Percentiles rank a stretch among this genome's conserved stretches.
phyloP scores from a whole-genome alignment of 1,140 invertebrate genomes.

The Adelges cooleyi region DNA sequence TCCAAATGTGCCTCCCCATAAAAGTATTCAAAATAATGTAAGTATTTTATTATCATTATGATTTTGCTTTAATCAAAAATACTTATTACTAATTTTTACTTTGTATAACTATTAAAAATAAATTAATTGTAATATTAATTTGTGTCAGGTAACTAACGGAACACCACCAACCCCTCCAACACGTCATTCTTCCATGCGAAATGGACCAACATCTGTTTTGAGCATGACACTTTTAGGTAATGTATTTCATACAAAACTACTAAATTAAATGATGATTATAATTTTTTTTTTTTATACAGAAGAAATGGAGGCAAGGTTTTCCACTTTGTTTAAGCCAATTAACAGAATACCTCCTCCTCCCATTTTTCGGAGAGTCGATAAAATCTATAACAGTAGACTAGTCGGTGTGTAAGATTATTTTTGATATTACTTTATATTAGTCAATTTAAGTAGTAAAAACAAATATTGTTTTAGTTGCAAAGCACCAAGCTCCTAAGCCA shows the following conservation, averaged over 20 bases:
- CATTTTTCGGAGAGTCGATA: constrained; percentile 41
- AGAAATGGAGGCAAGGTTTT: constrained; percentile 43
- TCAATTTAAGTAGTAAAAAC: too few relatives aligned
- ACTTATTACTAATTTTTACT: too few relatives aligned
- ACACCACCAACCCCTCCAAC: constrained; percentile 34
- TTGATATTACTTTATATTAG: neutral
- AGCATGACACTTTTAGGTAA: constrained; percentile 9
- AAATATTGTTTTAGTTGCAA: neutral
- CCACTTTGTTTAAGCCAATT: constrained; percentile 42
- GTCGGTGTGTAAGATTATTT: constrained; percentile 37
- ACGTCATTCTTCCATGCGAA: constrained; percentile 34
- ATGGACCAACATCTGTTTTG: constrained; percentile 20
- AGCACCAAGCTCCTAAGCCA: constrained; percentile 23
- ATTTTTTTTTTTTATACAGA: constrained; percentile 31
- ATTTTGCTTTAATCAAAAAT: too few relatives aligned
- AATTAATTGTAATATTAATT: neutral
- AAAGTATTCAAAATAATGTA: constrained; percentile 15
- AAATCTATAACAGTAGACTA: constrained; percentile 47
- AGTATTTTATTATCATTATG: neutral
- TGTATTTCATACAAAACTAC: too few relatives aligned
- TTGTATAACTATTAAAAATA: neutral
- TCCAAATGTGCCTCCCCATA: constrained; percentile 16
- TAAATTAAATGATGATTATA: neutral
- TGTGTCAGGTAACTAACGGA: constrained; percentile 21
- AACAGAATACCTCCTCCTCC: constrained; percentile 43